Evolutionary conservation across 2,888 invertebrate genomes (phyloP), one percentile per base, ranked within the genome.

Genomic region (Hartigia nigra): DNA sequence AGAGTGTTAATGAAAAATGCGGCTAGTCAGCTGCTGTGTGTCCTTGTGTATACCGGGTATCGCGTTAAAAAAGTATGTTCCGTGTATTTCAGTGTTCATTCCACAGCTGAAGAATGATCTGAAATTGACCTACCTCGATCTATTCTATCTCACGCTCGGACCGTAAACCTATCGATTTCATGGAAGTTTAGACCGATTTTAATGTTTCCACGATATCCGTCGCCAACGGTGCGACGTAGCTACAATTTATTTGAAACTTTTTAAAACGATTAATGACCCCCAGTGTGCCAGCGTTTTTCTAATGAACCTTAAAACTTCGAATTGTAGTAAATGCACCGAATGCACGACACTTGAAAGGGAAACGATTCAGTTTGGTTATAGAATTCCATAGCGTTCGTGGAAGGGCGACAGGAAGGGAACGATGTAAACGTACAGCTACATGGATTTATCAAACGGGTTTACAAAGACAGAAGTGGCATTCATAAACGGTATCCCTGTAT

Each of bases 1-100:
- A 89, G 83, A 85, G 88, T 85, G 90, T 90, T 90, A 90, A 90
- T 90, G 90, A 90, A 90, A 90, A 90, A 90, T 90, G 86, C 87
- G 87, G 82, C 87, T 85, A 84, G 87, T 88, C 88, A 88, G 89
- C 86, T 88, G 87, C 87, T 78, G 81, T 80, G 81, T 81, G 84
- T 84, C 82, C 82, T 83, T 83, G 78, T 80, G 81, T 82, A 82
- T 86, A 88, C 85, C 86, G 85, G 87, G 87, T 85, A 80, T 82
- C 77, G 72, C 34, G 79, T 36, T 75, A 72, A 72, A 72, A 72
- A 31, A 34, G 72, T 31, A 72, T 34, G 2, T 55, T 55, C 55
- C 23, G 14, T 55, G 55, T 55, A 55, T 55, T 55, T 55, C 23
- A 23, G 23, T 55, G 23, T 23, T 55, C 9, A 23, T 55, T 23